Conservation (phyloP, 2,888 invertebrate genomes). For the Drosophila multiciliata region DNA sequence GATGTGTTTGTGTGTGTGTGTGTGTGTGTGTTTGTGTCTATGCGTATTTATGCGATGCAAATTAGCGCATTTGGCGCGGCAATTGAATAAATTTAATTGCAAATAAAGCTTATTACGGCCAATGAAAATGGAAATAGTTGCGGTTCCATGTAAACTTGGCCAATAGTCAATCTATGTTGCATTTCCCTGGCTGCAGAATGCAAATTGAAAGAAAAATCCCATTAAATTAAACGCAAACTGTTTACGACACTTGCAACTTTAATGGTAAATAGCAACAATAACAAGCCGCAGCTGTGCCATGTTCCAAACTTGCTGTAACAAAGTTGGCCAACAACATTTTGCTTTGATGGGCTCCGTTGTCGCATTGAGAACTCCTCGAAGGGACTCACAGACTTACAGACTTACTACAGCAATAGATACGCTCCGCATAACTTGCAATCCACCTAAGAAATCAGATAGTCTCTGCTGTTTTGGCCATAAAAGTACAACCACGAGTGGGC, state of each 20-base stretch:
- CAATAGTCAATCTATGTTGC: conserved; percentile 51
- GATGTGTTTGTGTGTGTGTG: conserved; percentile 6
- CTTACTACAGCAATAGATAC: conserved; percentile 1
- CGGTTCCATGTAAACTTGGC: conserved; percentile 40
- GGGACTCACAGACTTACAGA: not conserved
- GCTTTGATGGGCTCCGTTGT: conserved; percentile 63
- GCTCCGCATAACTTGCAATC: conserved; percentile 5
- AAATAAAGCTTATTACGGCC: conserved; percentile 56
- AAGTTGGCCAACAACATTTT: conserved; percentile 70
- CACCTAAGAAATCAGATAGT: no score
- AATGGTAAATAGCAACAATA: conserved; percentile 77
- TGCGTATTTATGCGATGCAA: conserved; percentile 30
- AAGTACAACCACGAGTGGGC: not conserved
- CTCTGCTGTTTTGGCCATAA: not conserved
- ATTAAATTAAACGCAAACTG: conserved; percentile 62
- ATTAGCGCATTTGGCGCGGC: conserved; percentile 64
- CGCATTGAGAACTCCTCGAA: conserved; percentile 32
- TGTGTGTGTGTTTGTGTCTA: conserved; percentile 9
- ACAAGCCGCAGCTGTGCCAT: conserved; percentile 62
- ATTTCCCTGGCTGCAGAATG: conserved; percentile 36
- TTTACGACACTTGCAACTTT: conserved; percentile 68
- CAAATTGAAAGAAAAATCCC: conserved; percentile 53
- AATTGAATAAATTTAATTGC: conserved; percentile 79
- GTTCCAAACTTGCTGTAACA: conserved; percentile 44
- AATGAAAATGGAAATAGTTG: conserved; percentile 46